Conservation (phyloP, 2,797 vertebrate genomes). For the Platyrinchus mystaceus region DNA sequence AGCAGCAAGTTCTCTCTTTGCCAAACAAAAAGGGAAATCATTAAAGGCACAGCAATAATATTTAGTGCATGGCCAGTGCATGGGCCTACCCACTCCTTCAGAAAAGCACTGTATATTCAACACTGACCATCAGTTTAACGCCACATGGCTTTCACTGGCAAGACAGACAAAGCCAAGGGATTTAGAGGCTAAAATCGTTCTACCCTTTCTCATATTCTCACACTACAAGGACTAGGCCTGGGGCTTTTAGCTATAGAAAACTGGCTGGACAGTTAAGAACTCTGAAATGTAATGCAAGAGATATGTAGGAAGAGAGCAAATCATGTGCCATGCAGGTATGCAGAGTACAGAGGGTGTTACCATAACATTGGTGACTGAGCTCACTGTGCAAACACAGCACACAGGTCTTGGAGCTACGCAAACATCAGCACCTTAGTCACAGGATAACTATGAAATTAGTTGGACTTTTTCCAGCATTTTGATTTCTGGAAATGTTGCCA, state of each 20-base stretch:
- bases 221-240: background rate
- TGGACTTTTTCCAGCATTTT: background rate
- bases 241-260: background rate
- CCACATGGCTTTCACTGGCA: background rate
- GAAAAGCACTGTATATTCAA: background rate
- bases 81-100: background rate
- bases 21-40: background rate
- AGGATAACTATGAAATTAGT: background rate
- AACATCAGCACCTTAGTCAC: background rate
- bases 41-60: background rate
- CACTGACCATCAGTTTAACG: background rate
- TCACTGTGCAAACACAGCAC: background rate
- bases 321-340: accelerated
- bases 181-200: background rate
- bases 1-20: background rate
- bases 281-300: background rate
- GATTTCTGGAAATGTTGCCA: background rate
- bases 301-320: background rate
- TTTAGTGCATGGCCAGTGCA: background rate
- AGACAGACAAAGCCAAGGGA: background rate
- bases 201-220: background rate
- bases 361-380: background rate
- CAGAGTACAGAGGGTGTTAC: background rate
- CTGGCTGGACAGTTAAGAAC: background rate
- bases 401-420: background rate